These are phyloP conservation scores for Brenthis daphne DNA, from an alignment of 2,888 invertebrate species.

Conservation along the genomic window DNA sequence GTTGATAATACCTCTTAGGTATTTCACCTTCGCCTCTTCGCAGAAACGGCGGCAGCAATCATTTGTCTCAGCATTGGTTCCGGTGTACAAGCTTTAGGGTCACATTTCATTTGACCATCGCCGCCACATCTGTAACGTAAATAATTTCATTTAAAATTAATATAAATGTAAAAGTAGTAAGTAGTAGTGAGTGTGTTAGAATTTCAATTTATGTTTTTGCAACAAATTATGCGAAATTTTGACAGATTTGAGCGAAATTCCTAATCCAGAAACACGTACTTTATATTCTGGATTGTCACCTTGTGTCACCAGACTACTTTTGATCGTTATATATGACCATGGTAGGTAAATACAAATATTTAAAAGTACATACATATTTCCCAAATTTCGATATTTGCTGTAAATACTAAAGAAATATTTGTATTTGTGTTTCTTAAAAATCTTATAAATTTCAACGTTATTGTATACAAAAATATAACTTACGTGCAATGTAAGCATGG, in stretches of 20 bases:
- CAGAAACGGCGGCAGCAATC: conserved; percentile 91
- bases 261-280: not conserved
- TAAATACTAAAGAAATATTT: too few species aligned
- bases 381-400: too few species aligned
- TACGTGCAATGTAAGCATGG: conserved; percentile 97
- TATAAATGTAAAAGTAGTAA: too few species aligned
- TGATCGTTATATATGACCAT: too few species aligned
- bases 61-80: conserved; percentile 95
- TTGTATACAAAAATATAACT: conserved; percentile 67
- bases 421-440: too few species aligned
- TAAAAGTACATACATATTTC: too few species aligned
- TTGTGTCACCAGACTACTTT: too few species aligned
- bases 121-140: conserved; percentile 89
- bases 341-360: not conserved
- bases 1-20: conserved; percentile 49
- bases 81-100: conserved; percentile 94
- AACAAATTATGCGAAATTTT: too few species aligned
- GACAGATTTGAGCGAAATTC: too few species aligned
- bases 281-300: not conserved
- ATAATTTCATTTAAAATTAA: not conserved
- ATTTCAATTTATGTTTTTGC: too few species aligned
- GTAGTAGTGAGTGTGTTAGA: too few species aligned
- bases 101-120: conserved; percentile 96
- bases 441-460: too few species aligned
- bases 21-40: conserved; percentile 87